Conservation (phyloP, 2,797 vertebrate genomes). For the Cephalopachus bancanus region DNA sequence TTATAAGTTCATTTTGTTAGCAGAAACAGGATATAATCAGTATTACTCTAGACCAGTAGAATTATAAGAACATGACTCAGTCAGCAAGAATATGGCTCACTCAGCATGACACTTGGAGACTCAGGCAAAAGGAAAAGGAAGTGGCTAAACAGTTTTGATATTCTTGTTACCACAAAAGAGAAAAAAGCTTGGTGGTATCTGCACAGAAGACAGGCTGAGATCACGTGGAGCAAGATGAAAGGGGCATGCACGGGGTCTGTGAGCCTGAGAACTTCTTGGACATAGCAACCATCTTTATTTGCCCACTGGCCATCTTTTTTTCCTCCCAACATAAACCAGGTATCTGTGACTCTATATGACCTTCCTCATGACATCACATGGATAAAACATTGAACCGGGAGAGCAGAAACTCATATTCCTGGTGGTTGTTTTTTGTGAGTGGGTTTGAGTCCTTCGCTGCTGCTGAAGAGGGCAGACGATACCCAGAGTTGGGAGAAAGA, state of each 20-base stretch:
- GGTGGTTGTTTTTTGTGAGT: not conserved
- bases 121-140: conserved; percentile 59
- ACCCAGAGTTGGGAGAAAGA: not conserved
- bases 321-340: not conserved
- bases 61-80: conserved; percentile 49
- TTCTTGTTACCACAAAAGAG: conserved; percentile 1
- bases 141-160: not conserved
- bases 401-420: not conserved
- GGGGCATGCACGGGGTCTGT: not conserved
- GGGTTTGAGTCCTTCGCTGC: not conserved
- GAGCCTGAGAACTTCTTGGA: conserved; percentile 22
- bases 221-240: not conserved
- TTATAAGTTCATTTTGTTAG: not conserved
- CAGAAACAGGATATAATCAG: conserved; percentile 47
- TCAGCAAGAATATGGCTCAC: conserved; percentile 70
- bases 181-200: conserved; percentile 9
- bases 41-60: conserved; percentile 11
- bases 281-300: not conserved
- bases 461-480: not conserved
- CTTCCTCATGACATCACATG: not conserved
- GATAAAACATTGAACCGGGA: not conserved
- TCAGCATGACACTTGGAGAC: conserved; percentile 60
- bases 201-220: conserved; percentile 27
- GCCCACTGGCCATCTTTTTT: not conserved
- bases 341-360: not conserved